Evolutionary conservation across 2,113 vertebrate species (phyloP), one percentile per base, ranked within the genome.

Genomic region (Phylloscopus trochilus): DNA sequence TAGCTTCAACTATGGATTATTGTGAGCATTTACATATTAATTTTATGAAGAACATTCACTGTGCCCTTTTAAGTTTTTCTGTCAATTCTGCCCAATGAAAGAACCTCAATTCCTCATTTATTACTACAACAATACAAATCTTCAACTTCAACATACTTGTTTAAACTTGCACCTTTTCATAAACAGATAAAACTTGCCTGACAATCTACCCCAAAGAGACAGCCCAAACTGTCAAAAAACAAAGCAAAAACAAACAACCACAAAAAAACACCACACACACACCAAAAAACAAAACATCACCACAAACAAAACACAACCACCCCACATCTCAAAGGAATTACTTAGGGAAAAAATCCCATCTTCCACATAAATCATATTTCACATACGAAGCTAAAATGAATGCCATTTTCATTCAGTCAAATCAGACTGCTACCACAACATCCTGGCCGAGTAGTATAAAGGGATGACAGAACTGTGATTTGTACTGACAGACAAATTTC

Each of bases 311-410:
- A 41, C 37, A 39, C 37, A 41, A 12, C 41, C 41, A 41, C 41
- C 41, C 1, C 9, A 37, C 0, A 1, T n/a, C 11, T 69, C 26
- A 69, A 39, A 72, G 15, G 46, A 80, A 53, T 37, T 52, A 33
- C 15, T 28, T 26, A 5, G 0, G 6, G 10, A 11, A 37, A 60
- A 64, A 37, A 55, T 10, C 10, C 33, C 22, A 84, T 9, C 13
- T 18, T 67, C 39, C 28, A 74, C 1, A 1, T 18, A 70, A 67
- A 24, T 3, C 0, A 0, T 17, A 33, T 41, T 78, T 79, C 52
- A 80, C 21, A 2, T 5, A 55, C 35, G 10, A 55, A 72, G 62
- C 6, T 33, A 66, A 21, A 10, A 53, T 8, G 3, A 90, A 53
- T 22, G 26, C 4, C 26, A 70, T 18, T 70, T 30, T 49, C 13